Conservation (phyloP, 2,113 vertebrate genomes). For the Pterophyllum scalare region DNA sequence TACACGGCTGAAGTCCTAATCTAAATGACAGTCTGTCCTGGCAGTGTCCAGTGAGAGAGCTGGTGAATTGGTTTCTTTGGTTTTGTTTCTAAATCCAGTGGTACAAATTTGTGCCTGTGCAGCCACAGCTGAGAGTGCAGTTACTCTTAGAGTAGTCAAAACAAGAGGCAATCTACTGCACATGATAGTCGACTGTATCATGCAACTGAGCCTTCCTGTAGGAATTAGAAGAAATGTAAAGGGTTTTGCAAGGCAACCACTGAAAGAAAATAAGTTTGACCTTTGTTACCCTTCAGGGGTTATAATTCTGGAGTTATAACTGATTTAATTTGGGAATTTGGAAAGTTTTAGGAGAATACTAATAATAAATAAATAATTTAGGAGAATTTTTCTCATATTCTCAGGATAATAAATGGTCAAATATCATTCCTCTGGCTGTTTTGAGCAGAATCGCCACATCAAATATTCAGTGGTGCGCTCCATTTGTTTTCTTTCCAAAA, state of each 20-base stretch:
- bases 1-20: not conserved
- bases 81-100: not conserved
- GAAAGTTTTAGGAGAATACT: not conserved
- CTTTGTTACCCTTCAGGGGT: not conserved
- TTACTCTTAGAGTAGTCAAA: not conserved
- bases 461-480: conserved; percentile 34
- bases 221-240: not conserved
- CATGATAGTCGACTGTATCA: not conserved
- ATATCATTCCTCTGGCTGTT: conserved; percentile 20
- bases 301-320: not conserved
- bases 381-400: not conserved
- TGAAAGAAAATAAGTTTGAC: no score
- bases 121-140: not conserved
- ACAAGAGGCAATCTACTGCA: not conserved
- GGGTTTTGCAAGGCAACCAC: not conserved
- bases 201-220: not conserved
- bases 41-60: not conserved
- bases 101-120: not conserved
- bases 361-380: not conserved
- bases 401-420: not conserved
- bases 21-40: not conserved
- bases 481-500: conserved; percentile 32
- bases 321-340: not conserved
- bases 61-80: not conserved
- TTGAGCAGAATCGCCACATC: conserved; percentile 30